Evolutionary conservation across 2,888 invertebrate genomes (phyloP), one percentile per base, ranked within the genome.

Genomic region (Candidula unifasciata): DNA sequence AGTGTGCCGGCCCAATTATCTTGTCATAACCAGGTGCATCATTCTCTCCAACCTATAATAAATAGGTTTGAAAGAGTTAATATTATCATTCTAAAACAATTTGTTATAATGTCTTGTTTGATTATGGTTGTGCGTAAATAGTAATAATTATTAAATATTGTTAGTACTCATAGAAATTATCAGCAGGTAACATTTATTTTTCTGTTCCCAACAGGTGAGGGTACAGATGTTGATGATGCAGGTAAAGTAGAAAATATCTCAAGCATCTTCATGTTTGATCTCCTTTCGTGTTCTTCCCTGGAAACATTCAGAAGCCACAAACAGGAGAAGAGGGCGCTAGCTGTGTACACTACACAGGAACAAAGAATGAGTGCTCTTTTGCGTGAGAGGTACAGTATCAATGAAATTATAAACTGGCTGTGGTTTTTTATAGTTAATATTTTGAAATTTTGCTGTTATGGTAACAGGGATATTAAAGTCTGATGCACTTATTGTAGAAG

Each of bases 281-380:
- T 92, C 24, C 85, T 88, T 13, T 89, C 90, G 13, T 92, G 90
- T 86, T 89, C 91, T n/a, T 86, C 89, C 13, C 84, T 92, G 64
- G 91, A 92, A 78, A 74, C 82, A 3, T 91, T 89, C 87, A 90
- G 89, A 88, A 86, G 84, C 71, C 87, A 80, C 60, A 66, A 86
- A 37, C 87, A 89, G n/a, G 80, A 86, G 69, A 80, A 82, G 21
- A 86, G 87, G 21, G 86, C 88, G 0, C 87, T 88, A 37, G 87
- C 86, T 3, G 88, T 91, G 21, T 91, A 90, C 85, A 90, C 89
- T 74, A 91, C 89, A 21, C 79, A 89, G 30, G 90, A 91, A n/a
- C 68, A 77, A 21, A 54, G 87, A 10, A 78, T 87, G 27, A 80
- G 64, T 73, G 88, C 90, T 21, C 81, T 92, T 10, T 85, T 92